Evolutionary conservation across 2,888 invertebrate genomes (phyloP).

Genomic region (Thera obeliscata): DNA sequence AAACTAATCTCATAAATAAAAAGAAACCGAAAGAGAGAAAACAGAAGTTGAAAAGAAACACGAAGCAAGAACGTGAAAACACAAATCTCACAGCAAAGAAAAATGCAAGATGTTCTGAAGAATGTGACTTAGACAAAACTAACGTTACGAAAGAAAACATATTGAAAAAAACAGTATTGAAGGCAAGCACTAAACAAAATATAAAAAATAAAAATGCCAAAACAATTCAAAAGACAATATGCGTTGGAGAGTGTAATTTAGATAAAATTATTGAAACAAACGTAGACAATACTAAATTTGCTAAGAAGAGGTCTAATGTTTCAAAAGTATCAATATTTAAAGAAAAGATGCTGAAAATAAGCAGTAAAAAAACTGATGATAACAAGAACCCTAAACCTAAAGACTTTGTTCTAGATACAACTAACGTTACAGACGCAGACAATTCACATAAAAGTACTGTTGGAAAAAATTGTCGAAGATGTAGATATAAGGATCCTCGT

Average conservation of each 20-base stretch:
- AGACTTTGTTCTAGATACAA: neutral
- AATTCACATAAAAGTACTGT: conserved; percentile 11
- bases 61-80: neutral
- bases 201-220: neutral
- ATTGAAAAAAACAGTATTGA: neutral
- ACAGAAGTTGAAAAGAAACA: neutral
- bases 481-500: conserved; percentile 4
- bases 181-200: neutral
- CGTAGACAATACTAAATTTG: neutral
- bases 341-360: neutral
- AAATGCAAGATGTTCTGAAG: neutral
- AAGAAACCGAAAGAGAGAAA: neutral
- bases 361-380: neutral
- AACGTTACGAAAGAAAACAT: neutral
- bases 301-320: no score
- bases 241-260: neutral
- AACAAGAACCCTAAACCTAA: neutral
- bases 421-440: neutral
- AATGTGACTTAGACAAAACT: neutral
- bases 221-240: neutral
- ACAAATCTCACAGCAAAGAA: neutral
- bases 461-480: conserved; percentile 8
- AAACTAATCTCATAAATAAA: neutral
- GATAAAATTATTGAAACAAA: neutral
- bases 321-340: neutral